phyloP scores from a whole-genome alignment of 2,797 vertebrate genomes.

The Myotis planiceps region DNA sequence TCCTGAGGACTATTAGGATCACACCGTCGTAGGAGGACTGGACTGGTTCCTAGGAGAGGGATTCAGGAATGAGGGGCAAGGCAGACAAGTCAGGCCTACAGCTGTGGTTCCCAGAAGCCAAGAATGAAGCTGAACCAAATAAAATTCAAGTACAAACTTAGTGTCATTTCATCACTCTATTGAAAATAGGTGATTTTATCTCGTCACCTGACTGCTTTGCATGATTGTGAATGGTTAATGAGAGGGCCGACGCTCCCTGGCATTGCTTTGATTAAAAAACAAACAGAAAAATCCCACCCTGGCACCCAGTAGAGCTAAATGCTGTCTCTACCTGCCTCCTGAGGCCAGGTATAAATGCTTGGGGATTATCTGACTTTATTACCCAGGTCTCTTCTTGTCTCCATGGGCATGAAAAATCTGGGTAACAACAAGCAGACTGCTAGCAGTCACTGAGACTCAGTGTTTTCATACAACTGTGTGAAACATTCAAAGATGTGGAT shows the following conservation, averaged over 20 bases:
- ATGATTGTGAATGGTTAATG: not conserved
- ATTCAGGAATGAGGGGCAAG: not conserved
- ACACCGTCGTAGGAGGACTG: fast-evolving
- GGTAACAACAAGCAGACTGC: not conserved
- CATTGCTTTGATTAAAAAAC: not conserved
- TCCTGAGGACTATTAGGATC: not conserved
- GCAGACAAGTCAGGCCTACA: not conserved
- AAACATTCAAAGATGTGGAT: not conserved
- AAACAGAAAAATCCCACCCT: not conserved
- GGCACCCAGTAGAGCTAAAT: not conserved
- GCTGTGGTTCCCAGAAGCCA: not conserved
- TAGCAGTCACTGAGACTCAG: not conserved
- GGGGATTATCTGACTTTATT: not conserved
- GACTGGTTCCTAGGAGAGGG: not conserved
- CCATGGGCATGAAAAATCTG: not conserved
- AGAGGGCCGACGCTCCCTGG: not conserved
- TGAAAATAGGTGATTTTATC: not conserved
- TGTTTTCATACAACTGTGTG: not conserved
- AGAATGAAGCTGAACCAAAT: not conserved
- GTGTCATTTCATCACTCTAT: not conserved
- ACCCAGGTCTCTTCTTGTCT: not conserved
- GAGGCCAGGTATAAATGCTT: not conserved
- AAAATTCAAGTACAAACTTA: not conserved
- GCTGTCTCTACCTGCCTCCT: not conserved
- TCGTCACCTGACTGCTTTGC: not conserved